Base-by-base conservation (phyloP, 2,797 vertebrate species). In the Sebastes itinus region DNA sequence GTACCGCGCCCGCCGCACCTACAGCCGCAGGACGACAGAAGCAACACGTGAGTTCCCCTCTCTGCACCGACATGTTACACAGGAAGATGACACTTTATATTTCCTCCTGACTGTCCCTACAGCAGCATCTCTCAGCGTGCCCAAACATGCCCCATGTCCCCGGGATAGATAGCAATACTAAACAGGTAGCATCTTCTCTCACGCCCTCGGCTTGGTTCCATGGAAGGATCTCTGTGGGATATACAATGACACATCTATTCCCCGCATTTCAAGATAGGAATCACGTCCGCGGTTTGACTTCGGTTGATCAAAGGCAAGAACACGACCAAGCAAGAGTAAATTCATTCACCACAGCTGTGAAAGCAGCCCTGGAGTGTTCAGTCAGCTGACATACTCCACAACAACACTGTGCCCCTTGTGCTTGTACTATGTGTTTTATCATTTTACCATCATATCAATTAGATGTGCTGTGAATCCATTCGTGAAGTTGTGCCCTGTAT, bases 1-100 rank as follows among this genome's bases (percentile, higher is more conserved):
- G 35, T 98, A 98, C 84, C 95, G 95, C 0, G 97, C 96, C 8
- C 96, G 96, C 20, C 97, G 97, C 76, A 97, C 97, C 1, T 98
- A 98, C 94, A 98, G 97, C 89, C 96, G 97, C 14, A 94, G 97
- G 68, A 97, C 97, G 5, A 97, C 97, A 0, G 97, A 98, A 84
- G 97, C 97, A 59, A 98, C 97, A 20, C 22, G 97, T 98, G 90
- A 98, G 97, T 97, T 70, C 22, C n/a, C 68, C 23, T 61, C 12
- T 60, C 52, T 62, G 59, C 54, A 33, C 8, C 14, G 27, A 33
- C 81, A 58, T 38, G 65, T 71, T n/a, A 5, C 30, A 25, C 52
- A 46, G 62, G 49, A 74, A 77, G 27, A 30, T 11, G 61, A 82
- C 20, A 55, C 67, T 78, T 35, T 22, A 7, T 49, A 22, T 63